Base-by-base conservation (phyloP, 2,888 invertebrate species). In the Lydus trimaculatus region DNA sequence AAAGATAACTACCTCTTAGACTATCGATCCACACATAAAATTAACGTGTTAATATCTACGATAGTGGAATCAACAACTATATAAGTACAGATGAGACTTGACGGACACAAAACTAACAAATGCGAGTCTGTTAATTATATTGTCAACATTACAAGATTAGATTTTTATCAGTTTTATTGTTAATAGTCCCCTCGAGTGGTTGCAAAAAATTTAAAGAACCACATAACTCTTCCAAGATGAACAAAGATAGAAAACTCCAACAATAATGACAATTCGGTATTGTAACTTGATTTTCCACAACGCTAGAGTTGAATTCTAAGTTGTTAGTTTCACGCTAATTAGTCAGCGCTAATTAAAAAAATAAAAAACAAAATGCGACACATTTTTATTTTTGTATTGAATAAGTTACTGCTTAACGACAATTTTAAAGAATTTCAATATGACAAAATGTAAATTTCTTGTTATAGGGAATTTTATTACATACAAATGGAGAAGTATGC, bases 401-500 rank as follows among this genome's bases (percentile, higher is more conserved):
- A 48, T 20, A 48, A 48, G 48, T 48, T 48, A 36, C 36, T 43
- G 39, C 17, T 43, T 7, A 43, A n/a, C 39, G 39, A 43, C 39
- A 43, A 17, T 17, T 43, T 17, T 43, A 43, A 43, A 43, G 39
- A 43, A 43, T 43, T n/a, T 43, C n/a, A 36, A 11, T 36, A 6
- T 43, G n/a, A 43, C 11, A 43, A 17, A 43, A 17, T 5, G 3
- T 17, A 43, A 3, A 9, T 75, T 73, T 80, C 78, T 80, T 75
- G 78, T 89, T 89, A 62, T 91, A 99, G 99, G 88, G 99, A 99
- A 89, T 99, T 99, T 90, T 99, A 97, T 91, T 99, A 99, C 89
- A 99, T 99, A 85, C 99, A 99, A 89, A 99, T 99, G 99, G 99
- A 99, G 89, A 99, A 99, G 87, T 99, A 98, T 87, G 99, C 99